phyloP scores from a whole-genome alignment of 2,888 invertebrate species.

The Cerastoderma edule region DNA sequence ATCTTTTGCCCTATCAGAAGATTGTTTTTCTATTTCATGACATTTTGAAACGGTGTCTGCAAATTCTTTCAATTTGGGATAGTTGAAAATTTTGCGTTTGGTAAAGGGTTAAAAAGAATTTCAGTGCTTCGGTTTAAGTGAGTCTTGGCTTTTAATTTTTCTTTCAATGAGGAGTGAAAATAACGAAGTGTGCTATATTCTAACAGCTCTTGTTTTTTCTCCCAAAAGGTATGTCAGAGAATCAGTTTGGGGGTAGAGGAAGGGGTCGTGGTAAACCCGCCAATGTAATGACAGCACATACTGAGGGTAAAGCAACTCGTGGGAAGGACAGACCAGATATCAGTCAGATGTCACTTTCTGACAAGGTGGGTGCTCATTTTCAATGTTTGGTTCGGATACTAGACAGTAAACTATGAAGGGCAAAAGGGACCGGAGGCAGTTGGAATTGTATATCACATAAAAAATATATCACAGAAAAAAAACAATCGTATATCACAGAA shows the following conservation, averaged over 20 bases:
- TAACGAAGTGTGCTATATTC: not conserved
- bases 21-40: no score
- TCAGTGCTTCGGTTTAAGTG: no score
- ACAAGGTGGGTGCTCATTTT: constrained; percentile 59
- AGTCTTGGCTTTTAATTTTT: no score
- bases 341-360: constrained; percentile 63
- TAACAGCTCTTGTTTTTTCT: not conserved
- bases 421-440: no score
- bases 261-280: constrained; percentile 40
- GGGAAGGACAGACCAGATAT: no score
- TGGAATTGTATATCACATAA: no score
- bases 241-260: constrained; percentile 36
- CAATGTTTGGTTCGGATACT: constrained; percentile 22
- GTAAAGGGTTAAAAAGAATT: not conserved
- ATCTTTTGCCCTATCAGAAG: no score
- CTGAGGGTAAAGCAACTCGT: constrained; percentile 32
- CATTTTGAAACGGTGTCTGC: not conserved
- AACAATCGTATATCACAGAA: no score
- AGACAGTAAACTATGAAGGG: not conserved
- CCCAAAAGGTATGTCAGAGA: constrained; percentile 45
- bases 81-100: not conserved
- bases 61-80: not conserved
- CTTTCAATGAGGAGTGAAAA: no score
- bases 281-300: constrained; percentile 61
- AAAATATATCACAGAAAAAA: no score